These are phyloP conservation scores for Lycaon pictus DNA, from an alignment of 2,113 vertebrate species.

Conservation along the genomic window DNA sequence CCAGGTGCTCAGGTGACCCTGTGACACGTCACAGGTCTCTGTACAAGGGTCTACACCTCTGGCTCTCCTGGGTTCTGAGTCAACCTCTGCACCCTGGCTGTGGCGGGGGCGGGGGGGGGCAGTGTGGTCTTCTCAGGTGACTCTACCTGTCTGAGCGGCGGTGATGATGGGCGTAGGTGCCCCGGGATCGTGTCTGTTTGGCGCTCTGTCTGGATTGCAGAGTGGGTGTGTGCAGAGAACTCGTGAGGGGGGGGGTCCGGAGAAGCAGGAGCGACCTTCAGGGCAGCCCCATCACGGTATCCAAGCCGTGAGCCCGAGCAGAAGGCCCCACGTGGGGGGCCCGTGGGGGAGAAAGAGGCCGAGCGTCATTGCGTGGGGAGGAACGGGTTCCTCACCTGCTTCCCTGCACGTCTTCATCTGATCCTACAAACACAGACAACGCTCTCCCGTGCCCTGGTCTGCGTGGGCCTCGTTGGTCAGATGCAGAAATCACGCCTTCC, in stretches of 20 bases:
- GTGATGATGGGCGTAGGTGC: neutral
- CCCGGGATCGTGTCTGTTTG: neutral
- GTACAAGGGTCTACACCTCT: accelerated
- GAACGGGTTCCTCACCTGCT: neutral
- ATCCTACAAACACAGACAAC: neutral
- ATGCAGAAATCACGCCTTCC: neutral
- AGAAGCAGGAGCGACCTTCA: accelerated
- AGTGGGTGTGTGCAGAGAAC: neutral
- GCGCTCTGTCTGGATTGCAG: neutral
- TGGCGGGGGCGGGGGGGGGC: no score
- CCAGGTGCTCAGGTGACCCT: neutral
- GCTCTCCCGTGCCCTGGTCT: neutral
- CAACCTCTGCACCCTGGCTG: neutral
- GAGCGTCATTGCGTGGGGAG: neutral
- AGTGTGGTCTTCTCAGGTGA: neutral
- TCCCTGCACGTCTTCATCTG: no score
- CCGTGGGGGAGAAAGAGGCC: neutral
- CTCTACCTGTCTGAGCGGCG: neutral
- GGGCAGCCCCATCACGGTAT: neutral
- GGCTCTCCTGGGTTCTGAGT: neutral
- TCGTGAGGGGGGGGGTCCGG: accelerated
- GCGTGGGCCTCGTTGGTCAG: neutral
- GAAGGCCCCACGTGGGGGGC: neutral
- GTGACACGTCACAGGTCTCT: neutral
- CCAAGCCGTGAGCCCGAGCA: neutral